Evolutionary conservation across 2,888 invertebrate species (phyloP).

Genomic region (Epicampocera succincta): DNA sequence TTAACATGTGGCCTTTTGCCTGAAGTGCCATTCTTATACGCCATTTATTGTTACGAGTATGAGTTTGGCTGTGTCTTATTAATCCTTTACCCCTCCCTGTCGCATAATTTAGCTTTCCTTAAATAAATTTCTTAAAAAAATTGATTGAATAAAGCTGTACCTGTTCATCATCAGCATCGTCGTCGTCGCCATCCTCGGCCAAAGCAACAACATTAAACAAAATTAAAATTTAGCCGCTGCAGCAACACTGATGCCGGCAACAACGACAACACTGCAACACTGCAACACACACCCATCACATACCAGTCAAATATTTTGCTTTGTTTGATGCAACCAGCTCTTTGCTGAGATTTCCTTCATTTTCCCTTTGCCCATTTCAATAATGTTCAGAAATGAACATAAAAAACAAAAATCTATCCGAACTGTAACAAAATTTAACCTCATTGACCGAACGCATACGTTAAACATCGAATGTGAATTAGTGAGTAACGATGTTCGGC

Average conservation of each 20-base stretch:
- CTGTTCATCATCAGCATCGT: conserved; percentile 43
- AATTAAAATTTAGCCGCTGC: conserved; percentile 30
- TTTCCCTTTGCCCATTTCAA: background rate
- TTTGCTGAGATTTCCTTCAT: background rate
- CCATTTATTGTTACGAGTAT: too few relatives aligned
- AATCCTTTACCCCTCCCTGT: too few relatives aligned
- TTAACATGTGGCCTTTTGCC: too few relatives aligned
- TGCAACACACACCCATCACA: conserved; percentile 26
- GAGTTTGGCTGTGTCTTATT: too few relatives aligned
- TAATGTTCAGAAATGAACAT: conserved; percentile 16
- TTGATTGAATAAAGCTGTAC: conserved; percentile 57
- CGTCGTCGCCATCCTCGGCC: background rate
- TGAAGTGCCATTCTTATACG: too few relatives aligned
- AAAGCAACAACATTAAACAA: conserved; percentile 19
- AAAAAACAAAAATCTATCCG: conserved; percentile 33
- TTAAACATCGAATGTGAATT: conserved; percentile 82
- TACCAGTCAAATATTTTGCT: conserved; percentile 53
- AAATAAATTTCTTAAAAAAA: background rate
- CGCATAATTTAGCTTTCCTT: too few relatives aligned
- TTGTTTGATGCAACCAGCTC: conserved; percentile 6
- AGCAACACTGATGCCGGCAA: conserved; percentile 21
- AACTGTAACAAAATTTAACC: conserved; percentile 78
- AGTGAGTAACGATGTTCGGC: conserved; percentile 75
- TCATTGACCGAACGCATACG: conserved; percentile 82
- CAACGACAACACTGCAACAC: too few relatives aligned